Evolutionary conservation across 2,797 vertebrate species (phyloP).

Genomic region (Pangasius sanitwongsei): DNA sequence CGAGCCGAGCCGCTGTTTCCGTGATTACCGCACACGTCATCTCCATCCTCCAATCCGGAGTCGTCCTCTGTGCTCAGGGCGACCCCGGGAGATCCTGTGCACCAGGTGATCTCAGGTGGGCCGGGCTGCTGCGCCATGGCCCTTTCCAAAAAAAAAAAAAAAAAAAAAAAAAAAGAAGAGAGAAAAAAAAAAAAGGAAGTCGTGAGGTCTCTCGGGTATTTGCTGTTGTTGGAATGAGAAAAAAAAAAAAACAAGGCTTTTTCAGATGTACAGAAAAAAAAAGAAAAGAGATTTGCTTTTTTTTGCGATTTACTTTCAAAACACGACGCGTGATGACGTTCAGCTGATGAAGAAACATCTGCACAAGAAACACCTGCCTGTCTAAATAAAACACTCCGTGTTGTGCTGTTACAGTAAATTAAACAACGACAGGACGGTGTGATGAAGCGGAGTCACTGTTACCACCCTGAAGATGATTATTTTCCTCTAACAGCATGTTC

Average conservation of each 20-base stretch:
- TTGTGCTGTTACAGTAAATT: neutral
- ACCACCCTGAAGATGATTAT: neutral
- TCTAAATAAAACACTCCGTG: neutral
- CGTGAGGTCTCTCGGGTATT: slow-evolving; percentile 58
- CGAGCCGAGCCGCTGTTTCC: slow-evolving; percentile 52
- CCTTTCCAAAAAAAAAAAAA: slow-evolving; percentile 56
- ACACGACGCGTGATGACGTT: neutral
- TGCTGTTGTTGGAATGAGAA: slow-evolving; percentile 28
- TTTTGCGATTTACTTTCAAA: neutral
- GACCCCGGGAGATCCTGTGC: slow-evolving; percentile 72
- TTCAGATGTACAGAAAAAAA: neutral
- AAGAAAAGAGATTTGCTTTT: no score
- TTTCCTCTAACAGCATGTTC: neutral
- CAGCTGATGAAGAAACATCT: neutral
- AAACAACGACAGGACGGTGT: neutral
- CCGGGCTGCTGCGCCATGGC: slow-evolving; percentile 71
- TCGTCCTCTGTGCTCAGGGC: slow-evolving; percentile 83
- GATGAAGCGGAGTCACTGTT: neutral
- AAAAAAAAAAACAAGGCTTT: neutral
- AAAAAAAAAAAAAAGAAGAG: neutral
- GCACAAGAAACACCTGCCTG: neutral
- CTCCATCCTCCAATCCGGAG: slow-evolving; percentile 86
- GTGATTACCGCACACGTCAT: slow-evolving; percentile 65
- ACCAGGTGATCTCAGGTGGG: slow-evolving; percentile 71
- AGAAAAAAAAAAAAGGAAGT: neutral